Conservation (phyloP, 2,797 vertebrate genomes). For the Gastrophryne carolinensis region DNA sequence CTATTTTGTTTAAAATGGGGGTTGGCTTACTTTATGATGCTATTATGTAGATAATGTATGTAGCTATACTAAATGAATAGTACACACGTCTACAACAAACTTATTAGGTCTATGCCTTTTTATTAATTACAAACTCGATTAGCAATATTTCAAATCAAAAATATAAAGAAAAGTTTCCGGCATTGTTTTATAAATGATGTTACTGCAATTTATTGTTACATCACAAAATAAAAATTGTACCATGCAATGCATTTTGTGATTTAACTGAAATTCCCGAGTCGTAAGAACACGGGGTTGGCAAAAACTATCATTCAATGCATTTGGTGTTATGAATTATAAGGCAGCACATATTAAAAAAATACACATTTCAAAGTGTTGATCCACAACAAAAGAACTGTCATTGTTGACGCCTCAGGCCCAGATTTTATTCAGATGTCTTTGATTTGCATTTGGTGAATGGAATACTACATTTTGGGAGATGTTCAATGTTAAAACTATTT, state of each 20-base stretch:
- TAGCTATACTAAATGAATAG: too few relatives aligned
- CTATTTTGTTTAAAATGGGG: too few relatives aligned
- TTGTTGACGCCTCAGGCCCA: conserved; percentile 38
- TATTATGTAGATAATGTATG: too few relatives aligned
- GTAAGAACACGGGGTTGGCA: background rate
- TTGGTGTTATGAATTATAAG: conserved; percentile 31
- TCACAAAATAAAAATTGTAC: background rate
- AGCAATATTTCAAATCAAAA: too few relatives aligned
- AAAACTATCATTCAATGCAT: conserved; percentile 9
- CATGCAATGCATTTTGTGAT: background rate
- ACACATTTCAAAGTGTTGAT: conserved; percentile 11
- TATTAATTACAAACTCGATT: too few relatives aligned
- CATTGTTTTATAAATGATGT: background rate
- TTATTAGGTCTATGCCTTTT: too few relatives aligned
- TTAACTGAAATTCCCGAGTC: background rate
- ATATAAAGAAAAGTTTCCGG: too few relatives aligned
- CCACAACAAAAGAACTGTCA: conserved; percentile 32
- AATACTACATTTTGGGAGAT: conserved; percentile 22
- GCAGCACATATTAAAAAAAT: conserved; percentile 39
- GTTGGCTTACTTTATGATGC: too few relatives aligned
- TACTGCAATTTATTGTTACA: background rate
- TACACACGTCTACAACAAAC: too few relatives aligned
- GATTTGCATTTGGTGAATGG: conserved; percentile 37
- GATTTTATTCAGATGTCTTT: conserved; percentile 33
- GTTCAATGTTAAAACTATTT: conserved; percentile 26